phyloP scores from a whole-genome alignment of 1,140 invertebrate genomes.

The Cotesia chilonis region DNA sequence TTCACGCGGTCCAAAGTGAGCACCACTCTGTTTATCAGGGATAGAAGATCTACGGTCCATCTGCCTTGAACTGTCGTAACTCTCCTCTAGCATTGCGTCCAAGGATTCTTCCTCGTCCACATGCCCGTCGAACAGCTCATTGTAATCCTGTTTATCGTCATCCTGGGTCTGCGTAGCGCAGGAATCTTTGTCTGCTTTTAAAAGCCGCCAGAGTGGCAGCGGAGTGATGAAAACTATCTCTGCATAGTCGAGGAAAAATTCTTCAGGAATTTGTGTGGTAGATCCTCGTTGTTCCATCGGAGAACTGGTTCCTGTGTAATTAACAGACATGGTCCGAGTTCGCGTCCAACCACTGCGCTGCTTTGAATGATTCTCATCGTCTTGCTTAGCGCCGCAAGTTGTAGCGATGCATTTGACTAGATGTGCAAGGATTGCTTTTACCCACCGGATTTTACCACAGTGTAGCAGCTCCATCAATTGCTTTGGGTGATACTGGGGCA shows the following conservation, averaged over 20 bases:
- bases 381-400: slow-evolving; percentile 68
- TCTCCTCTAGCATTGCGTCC: slow-evolving; percentile 79
- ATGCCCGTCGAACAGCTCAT: slow-evolving; percentile 84
- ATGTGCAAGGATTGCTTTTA: slow-evolving; percentile 97
- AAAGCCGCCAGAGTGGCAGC: slow-evolving; percentile 92
- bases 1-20: slow-evolving; percentile 85
- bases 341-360: slow-evolving; percentile 77
- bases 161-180: slow-evolving; percentile 54
- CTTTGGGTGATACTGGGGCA: slow-evolving; percentile 99
- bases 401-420: slow-evolving; percentile 86
- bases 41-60: slow-evolving; percentile 73
- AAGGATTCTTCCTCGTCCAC: slow-evolving; percentile 81
- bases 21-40: slow-evolving; percentile 76
- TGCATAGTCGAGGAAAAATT: slow-evolving; percentile 91
- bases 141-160: slow-evolving; percentile 77
- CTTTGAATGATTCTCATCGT: slow-evolving; percentile 71
- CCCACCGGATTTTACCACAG: slow-evolving; percentile 96
- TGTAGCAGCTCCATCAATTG: slow-evolving; percentile 98
- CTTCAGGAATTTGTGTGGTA: slow-evolving; percentile 77
- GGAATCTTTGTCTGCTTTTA: slow-evolving; percentile 91
- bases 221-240: slow-evolving; percentile 97
- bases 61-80: slow-evolving; percentile 70
- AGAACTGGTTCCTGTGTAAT: slow-evolving; percentile 74
- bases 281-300: slow-evolving; percentile 70
- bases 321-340: slow-evolving; percentile 87